These are phyloP conservation scores for Chloroceryle amazona DNA, from an alignment of 2,797 vertebrate genomes.

Conservation along the genomic window DNA sequence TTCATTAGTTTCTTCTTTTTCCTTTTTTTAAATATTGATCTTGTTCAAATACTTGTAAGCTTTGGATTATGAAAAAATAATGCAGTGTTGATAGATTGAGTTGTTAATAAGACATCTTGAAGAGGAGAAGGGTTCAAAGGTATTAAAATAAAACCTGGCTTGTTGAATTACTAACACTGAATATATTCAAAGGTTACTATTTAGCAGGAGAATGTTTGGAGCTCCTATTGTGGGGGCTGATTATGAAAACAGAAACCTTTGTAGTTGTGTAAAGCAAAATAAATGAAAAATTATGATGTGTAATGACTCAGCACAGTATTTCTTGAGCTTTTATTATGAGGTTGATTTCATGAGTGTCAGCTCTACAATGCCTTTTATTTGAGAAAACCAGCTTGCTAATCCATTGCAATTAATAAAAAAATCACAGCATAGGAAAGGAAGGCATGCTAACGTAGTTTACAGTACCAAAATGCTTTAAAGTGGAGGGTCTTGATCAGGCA, in stretches of 20 bases:
- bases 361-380: background rate
- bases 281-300: slow-evolving; percentile 10
- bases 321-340: background rate
- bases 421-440: background rate
- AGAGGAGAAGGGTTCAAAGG: slow-evolving; percentile 24
- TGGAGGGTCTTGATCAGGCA: background rate
- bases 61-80: slow-evolving; percentile 52
- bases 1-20: slow-evolving; percentile 77
- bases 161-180: slow-evolving; percentile 44
- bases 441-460: background rate
- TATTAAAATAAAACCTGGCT: slow-evolving; percentile 42
- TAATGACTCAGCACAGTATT: background rate
- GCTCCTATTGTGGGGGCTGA: slow-evolving; percentile 54
- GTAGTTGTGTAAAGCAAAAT: slow-evolving; percentile 58
- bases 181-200: slow-evolving; percentile 63
- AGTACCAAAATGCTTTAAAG: background rate
- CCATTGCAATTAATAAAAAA: background rate
- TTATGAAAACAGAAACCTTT: slow-evolving; percentile 67
- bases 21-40: slow-evolving; percentile 62
- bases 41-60: slow-evolving; percentile 54
- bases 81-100: slow-evolving; percentile 28
- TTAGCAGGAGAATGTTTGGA: slow-evolving; percentile 49
- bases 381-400: slow-evolving; percentile 3
- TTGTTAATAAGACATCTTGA: slow-evolving; percentile 52
- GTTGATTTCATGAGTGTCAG: slow-evolving; percentile 3